Conservation (phyloP, 2,113 vertebrate species). For the Labeo rohita region DNA sequence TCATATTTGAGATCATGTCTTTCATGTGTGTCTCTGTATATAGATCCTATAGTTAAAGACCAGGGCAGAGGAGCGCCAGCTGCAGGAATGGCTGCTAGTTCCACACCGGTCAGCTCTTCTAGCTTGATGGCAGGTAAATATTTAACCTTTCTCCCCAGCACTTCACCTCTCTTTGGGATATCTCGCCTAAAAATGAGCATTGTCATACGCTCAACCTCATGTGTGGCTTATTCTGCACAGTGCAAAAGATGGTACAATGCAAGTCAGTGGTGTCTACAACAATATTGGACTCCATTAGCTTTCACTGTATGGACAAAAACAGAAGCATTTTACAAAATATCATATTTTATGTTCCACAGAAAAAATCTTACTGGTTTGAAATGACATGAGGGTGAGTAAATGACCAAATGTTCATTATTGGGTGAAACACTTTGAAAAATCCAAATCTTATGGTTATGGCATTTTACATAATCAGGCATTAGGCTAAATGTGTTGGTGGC, state of each 20-base stretch:
- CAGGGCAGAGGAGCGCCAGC: conserved; percentile 79
- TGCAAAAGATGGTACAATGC: background rate
- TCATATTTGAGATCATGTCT: background rate
- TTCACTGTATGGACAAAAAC: background rate
- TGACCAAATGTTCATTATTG: background rate
- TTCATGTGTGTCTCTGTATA: conserved; percentile 20
- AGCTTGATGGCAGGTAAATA: conserved; percentile 84
- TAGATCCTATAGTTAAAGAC: conserved; percentile 84
- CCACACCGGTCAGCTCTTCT: conserved; percentile 84
- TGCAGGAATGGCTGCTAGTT: conserved; percentile 75
- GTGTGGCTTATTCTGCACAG: background rate
- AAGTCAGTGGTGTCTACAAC: background rate
- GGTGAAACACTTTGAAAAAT: background rate
- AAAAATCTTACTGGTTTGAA: background rate
- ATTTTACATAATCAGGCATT: no score
- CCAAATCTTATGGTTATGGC: background rate
- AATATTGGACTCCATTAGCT: background rate
- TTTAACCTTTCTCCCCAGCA: background rate
- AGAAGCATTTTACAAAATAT: background rate
- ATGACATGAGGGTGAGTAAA: background rate
- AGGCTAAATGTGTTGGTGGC: background rate
- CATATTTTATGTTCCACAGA: background rate
- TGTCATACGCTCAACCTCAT: background rate
- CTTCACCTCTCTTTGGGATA: background rate
- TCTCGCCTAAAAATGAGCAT: background rate